Base-by-base conservation (phyloP, 2,113 vertebrate species). In the Anoplopoma fimbria region DNA sequence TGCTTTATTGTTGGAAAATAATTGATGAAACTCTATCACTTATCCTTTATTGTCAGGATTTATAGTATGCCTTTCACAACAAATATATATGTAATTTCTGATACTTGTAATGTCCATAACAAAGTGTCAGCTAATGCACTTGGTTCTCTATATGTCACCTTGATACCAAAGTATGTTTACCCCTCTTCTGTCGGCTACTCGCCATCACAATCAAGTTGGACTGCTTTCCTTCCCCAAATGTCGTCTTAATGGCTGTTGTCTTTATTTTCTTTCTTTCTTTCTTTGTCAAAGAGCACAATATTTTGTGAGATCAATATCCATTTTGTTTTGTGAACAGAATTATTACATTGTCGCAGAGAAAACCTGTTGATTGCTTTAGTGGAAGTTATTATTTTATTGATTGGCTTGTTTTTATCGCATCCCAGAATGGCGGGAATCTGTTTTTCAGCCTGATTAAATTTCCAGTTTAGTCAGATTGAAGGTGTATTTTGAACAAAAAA, bases 361-460 rank as follows among this genome's bases (percentile, higher is more conserved):
- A 55, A 27, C 27, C 53, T 55, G 13, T 55, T 12, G 10, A 21
- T 55, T 4, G 1, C 53, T 27, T 57, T 27, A 25, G 12, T 57
- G 53, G 27, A 27, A 57, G 9, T 27, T 0, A 0, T 57, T 14
- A 25, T 55, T 55, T 55, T 55, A 12, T 55, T 55, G 23, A n/a
- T 55, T 55, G 51, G 23, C 51, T 55, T 55, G 8, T 25, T 55
- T 12, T 12, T 25, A n/a, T n/a, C 10, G n/a, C n/a, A n/a, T n/a
- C n/a, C n/a, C n/a, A n/a, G n/a, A n/a, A n/a, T 12, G 23, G 21
- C 51, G 25, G 23, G 3, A 55, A 55, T n/a, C 53, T 27, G 9
- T 61, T 81, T 61, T 65, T 29, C 62, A 61, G 36, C 69, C 68
- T 69, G 13, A 51, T 73, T 29, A 38, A 51, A 42, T n/a, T n/a